A percentile compares a stretch with the other conserved stretches of the same genome.
Evolutionary conservation across 2,888 invertebrate species (phyloP).

Genomic region (Amorpha juglandis): DNA sequence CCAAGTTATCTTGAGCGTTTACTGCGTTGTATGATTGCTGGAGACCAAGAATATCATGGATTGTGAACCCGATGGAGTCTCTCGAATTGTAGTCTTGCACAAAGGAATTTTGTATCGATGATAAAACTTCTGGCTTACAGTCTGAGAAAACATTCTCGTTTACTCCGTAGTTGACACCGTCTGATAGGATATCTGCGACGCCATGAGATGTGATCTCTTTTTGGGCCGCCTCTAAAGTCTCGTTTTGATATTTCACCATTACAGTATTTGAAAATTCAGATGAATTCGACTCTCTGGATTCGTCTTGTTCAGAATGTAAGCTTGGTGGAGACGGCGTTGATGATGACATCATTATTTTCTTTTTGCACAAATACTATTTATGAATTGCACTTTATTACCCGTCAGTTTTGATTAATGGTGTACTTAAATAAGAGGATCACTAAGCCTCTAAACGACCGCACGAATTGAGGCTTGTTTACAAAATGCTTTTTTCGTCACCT

Average conservation of each 20-base stretch:
- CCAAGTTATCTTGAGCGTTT: constrained; percentile 57
- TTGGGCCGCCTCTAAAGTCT: constrained; percentile 41
- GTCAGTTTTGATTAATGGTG: neutral
- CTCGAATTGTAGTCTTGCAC: constrained; percentile 78
- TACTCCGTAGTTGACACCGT: constrained; percentile 56
- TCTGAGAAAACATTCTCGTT: constrained; percentile 60
- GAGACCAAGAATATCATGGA: constrained; percentile 78
- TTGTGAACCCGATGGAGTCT: constrained; percentile 78
- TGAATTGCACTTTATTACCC: constrained; percentile 31
- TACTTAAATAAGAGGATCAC: constrained; percentile 41
- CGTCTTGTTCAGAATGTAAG: constrained; percentile 58
- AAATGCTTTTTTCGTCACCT: constrained; percentile 81
- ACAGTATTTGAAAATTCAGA: constrained; percentile 57
- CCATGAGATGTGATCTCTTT: constrained; percentile 68
- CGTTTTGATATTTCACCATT: constrained; percentile 45
- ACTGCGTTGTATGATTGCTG: constrained; percentile 65
- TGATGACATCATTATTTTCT: constrained; percentile 56
- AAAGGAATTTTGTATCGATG: constrained; percentile 63
- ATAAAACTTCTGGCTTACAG: constrained; percentile 62
- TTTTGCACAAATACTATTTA: constrained; percentile 26
- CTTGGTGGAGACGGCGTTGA: constrained; percentile 64
- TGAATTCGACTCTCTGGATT: constrained; percentile 62
- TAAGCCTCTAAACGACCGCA: constrained; percentile 65
- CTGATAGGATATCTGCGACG: constrained; percentile 73
- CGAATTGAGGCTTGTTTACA: constrained; percentile 75